Conservation (phyloP, 2,797 vertebrate genomes). For the Rachycentron canadum region DNA sequence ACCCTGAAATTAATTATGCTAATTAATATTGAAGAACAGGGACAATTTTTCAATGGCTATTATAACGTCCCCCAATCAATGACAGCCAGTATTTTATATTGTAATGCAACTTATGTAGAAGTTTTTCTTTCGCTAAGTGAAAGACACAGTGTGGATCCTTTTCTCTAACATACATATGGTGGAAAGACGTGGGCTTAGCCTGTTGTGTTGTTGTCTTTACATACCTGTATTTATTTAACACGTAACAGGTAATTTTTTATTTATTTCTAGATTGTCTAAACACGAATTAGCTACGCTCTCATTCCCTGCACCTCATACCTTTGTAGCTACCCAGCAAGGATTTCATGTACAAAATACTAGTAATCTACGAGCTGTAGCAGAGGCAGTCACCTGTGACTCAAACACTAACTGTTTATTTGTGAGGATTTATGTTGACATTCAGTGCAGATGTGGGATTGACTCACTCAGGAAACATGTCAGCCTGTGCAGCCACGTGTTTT, state of each 20-base stretch:
- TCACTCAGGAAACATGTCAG: neutral
- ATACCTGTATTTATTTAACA: neutral
- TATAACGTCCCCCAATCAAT: neutral
- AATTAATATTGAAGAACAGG: neutral
- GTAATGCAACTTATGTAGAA: neutral
- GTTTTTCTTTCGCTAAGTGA: neutral
- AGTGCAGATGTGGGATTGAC: neutral
- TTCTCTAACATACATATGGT: neutral
- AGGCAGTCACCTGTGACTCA: neutral
- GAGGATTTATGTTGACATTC: neutral
- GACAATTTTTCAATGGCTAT: neutral
- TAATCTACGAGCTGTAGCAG: neutral
- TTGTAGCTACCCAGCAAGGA: no score
- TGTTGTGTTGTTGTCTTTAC: no score
- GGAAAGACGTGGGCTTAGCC: neutral
- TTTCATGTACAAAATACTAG: no score
- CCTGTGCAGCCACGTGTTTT: no score
- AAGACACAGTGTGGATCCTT: neutral
- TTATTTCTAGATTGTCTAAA: neutral
- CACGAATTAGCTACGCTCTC: neutral
- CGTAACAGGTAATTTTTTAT: neutral
- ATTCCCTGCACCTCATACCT: neutral
- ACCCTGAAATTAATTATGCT: neutral
- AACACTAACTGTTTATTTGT: neutral
- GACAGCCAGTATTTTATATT: neutral